These are phyloP conservation scores for Poecilus cupreus DNA, from an alignment of 2,888 invertebrate species.

Conservation along the genomic window DNA sequence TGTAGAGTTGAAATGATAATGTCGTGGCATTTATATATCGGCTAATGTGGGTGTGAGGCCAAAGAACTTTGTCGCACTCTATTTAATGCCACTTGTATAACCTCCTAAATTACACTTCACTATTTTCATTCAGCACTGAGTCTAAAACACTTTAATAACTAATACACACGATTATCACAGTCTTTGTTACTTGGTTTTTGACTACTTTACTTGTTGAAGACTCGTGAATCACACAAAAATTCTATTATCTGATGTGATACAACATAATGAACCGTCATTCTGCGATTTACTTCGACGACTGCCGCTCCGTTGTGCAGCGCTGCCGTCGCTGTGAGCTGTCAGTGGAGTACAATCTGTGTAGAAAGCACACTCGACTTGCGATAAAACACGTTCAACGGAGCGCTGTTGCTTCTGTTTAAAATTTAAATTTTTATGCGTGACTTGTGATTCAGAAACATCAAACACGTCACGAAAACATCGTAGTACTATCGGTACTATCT, in stretches of 20 bases:
- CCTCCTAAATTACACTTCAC: constrained; percentile 48
- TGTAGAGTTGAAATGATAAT: constrained; percentile 22
- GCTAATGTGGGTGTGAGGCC: constrained; percentile 57
- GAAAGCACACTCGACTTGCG: background rate
- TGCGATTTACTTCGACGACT: constrained; percentile 50
- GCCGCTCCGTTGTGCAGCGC: constrained; percentile 47
- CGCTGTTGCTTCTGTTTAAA: constrained; percentile 12
- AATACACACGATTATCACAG: constrained; percentile 46
- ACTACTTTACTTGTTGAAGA: constrained; percentile 65
- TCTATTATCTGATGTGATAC: constrained; percentile 50
- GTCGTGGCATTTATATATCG: constrained; percentile 57
- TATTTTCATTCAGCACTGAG: background rate
- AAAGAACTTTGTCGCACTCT: constrained; percentile 56
- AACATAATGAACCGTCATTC: constrained; percentile 59
- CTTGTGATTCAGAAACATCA: constrained; percentile 21
- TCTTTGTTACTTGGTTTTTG: constrained; percentile 60
- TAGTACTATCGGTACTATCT: background rate
- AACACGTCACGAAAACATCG: constrained; percentile 8
- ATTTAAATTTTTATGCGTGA: constrained; percentile 46
- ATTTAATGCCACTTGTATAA: constrained; percentile 57
- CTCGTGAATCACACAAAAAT: constrained; percentile 54
- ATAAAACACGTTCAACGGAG: background rate
- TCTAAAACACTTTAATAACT: constrained; percentile 5
- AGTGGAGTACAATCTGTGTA: constrained; percentile 47
- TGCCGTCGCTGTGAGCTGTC: constrained; percentile 58